These are phyloP conservation scores for Harmothoe impar DNA, from an alignment of 2,888 invertebrate species.

Conservation along the genomic window DNA sequence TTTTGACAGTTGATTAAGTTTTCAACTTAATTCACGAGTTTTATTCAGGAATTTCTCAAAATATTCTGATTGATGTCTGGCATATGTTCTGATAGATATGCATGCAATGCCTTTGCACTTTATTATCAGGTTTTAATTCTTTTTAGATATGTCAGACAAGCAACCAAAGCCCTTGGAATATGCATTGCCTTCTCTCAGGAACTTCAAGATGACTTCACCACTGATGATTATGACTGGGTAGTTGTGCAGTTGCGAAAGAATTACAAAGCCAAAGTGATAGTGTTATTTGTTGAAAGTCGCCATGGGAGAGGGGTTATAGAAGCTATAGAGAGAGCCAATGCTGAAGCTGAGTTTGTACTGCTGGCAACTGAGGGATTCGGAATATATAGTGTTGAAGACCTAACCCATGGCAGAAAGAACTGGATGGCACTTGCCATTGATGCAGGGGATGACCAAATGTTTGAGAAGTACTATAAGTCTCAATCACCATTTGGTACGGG, in stretches of 20 bases:
- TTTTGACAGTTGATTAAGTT: no score
- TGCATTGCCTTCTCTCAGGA: slow-evolving; percentile 59
- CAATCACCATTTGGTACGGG: slow-evolving; percentile 22
- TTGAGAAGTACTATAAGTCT: not conserved
- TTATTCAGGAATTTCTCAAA: no score
- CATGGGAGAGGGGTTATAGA: not conserved
- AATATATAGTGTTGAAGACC: not conserved
- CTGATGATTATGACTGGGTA: not conserved
- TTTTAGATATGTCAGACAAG: slow-evolving; percentile 5
- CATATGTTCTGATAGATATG: no score
- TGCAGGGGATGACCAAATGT: not conserved
- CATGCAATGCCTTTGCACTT: no score
- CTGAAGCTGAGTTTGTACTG: slow-evolving; percentile 3
- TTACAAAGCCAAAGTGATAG: slow-evolving; percentile 87
- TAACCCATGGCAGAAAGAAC: not conserved
- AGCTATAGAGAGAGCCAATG: not conserved
- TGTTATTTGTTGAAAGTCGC: slow-evolving; percentile 33
- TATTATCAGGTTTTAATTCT: no score
- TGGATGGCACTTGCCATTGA: not conserved
- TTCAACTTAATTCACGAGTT: no score
- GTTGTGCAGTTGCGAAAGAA: not conserved
- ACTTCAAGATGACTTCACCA: not conserved
- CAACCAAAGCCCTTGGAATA: slow-evolving; percentile 19
- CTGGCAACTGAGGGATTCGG: not conserved
- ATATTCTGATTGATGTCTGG: no score